Conservation (phyloP, 2,113 vertebrate species). For the Apaloderma vittatum region DNA sequence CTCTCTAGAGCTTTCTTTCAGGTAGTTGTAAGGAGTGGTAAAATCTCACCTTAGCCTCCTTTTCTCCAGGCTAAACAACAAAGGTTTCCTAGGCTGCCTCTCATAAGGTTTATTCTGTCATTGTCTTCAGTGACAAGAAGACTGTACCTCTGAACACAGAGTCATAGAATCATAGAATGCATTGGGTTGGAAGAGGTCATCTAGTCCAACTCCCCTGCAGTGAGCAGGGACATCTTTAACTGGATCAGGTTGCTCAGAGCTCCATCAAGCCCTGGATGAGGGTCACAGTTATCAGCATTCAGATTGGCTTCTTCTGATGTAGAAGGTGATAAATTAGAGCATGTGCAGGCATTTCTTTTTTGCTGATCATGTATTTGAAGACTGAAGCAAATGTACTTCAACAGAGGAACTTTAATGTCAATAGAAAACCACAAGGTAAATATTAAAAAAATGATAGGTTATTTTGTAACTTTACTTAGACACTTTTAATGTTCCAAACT, state of each 20-base stretch:
- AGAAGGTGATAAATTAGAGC: not conserved
- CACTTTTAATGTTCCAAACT: not conserved
- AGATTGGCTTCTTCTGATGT: not conserved
- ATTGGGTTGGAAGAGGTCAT: no score
- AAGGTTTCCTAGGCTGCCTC: not conserved
- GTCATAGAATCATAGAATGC: no score
- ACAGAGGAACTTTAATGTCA: not conserved
- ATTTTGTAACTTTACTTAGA: not conserved
- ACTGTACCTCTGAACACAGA: not conserved
- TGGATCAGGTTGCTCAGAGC: no score
- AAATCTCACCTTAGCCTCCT: not conserved
- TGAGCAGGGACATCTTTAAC: no score
- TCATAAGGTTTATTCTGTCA: not conserved
- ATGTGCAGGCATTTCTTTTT: not conserved
- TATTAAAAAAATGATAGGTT: not conserved
- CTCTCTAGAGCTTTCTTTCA: not conserved
- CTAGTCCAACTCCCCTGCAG: no score
- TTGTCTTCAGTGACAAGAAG: not conserved
- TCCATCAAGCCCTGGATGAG: not conserved
- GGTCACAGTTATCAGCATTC: not conserved
- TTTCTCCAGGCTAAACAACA: not conserved
- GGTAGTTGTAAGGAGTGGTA: not conserved
- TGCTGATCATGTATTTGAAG: not conserved
- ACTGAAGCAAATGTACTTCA: not conserved
- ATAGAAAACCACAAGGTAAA: not conserved